These are phyloP conservation scores for Matsumyia berberina DNA, from an alignment of 2,888 invertebrate species.

Conservation along the genomic window DNA sequence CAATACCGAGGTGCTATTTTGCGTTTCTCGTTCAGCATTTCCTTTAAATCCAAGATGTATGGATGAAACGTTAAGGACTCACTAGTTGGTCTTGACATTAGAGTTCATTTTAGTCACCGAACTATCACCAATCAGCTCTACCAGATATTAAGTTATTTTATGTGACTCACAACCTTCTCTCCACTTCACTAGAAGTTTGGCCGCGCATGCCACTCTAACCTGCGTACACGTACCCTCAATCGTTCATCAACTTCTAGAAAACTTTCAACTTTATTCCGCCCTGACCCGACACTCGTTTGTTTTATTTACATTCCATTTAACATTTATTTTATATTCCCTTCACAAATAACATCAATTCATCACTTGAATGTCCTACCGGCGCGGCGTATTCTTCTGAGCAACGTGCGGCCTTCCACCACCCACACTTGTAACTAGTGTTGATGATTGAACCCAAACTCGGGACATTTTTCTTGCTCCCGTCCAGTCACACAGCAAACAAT, in stretches of 20 bases:
- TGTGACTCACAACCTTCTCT: too few species aligned
- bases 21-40: too few species aligned
- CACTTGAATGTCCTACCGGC: conserved; percentile 78
- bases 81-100: too few species aligned
- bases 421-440: conserved; percentile 38
- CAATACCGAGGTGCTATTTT: too few species aligned
- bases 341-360: conserved; percentile 79
- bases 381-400: conserved; percentile 44
- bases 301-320: conserved; percentile 84
- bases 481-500: conserved; percentile 19
- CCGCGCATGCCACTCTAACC: not conserved
- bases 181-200: not conserved
- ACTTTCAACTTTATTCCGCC: conserved; percentile 16
- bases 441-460: conserved; percentile 47
- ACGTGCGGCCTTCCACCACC: conserved; percentile 45
- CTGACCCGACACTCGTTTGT: conserved; percentile 77
- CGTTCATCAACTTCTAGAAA: conserved; percentile 19
- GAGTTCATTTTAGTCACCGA: too few species aligned
- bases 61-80: too few species aligned
- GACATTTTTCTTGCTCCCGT: conserved; percentile 5
- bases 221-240: not conserved
- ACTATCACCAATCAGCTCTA: too few species aligned
- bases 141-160: too few species aligned
- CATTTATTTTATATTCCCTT: conserved; percentile 76
- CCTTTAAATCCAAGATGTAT: too few species aligned